phyloP scores from a whole-genome alignment of 2,113 vertebrate genomes.

The Charina bottae region DNA sequence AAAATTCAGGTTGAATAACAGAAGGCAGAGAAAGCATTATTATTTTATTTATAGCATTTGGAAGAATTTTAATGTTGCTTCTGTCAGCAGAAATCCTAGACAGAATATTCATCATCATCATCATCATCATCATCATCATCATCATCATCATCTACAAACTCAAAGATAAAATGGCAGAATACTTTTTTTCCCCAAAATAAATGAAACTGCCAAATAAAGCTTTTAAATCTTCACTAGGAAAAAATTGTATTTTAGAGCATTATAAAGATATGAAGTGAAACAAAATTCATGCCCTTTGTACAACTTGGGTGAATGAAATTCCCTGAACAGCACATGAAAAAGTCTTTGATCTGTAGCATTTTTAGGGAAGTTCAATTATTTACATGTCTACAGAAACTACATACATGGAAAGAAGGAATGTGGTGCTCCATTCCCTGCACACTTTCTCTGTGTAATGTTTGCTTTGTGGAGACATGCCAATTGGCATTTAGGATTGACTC shows the following conservation, averaged over 20 bases:
- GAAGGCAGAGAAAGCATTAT: rapidly evolving
- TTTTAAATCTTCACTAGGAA: not conserved
- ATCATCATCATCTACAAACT: not conserved
- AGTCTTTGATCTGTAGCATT: not conserved
- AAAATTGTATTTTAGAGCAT: not conserved
- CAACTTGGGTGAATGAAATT: too few relatives aligned
- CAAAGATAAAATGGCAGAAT: not conserved
- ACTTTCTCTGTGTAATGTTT: too few relatives aligned
- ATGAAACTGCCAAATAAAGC: not conserved
- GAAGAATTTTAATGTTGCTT: not conserved
- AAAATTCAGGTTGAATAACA: not conserved
- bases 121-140: not conserved
- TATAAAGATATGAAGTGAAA: not conserved
- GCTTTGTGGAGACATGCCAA: too few relatives aligned
- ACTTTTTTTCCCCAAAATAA: too few relatives aligned
- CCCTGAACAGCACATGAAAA: too few relatives aligned
- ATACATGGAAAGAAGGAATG: not conserved
- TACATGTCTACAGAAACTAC: not conserved
- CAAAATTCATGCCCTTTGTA: not conserved
- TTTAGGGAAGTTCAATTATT: not conserved
- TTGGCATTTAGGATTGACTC: too few relatives aligned
- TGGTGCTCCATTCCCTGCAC: too few relatives aligned
- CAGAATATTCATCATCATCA: not conserved
- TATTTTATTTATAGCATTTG: not conserved
- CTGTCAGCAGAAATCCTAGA: not conserved